A percentile compares a stretch with the other conserved stretches of the same genome.
Evolutionary conservation across 2,797 vertebrate genomes (phyloP).

Genomic region (Rhabdomys pumilio): DNA sequence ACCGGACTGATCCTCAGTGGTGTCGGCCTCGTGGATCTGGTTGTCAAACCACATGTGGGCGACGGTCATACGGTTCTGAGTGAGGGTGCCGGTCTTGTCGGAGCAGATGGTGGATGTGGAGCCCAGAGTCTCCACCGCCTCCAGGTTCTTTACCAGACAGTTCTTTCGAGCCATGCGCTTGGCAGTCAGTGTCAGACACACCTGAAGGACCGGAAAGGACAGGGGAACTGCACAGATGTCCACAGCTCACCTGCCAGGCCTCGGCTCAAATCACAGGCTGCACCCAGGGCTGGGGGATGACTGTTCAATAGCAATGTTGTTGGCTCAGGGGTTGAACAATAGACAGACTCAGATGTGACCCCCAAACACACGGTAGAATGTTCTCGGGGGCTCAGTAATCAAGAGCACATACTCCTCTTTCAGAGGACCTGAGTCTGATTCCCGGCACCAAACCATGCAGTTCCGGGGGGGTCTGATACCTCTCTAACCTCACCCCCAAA

Average conservation of each 20-base stretch:
- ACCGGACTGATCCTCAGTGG: slow-evolving; percentile 97
- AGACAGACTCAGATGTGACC: background rate
- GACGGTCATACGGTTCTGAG: slow-evolving; percentile 97
- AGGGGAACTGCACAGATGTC: fast-evolving
- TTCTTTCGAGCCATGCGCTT: slow-evolving; percentile 97
- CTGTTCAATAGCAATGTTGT: background rate
- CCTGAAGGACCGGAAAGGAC: slow-evolving; percentile 85
- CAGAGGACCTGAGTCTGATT: background rate
- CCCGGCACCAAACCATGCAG: background rate
- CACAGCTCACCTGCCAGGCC: background rate
- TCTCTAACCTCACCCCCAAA: background rate
- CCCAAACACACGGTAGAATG: background rate
- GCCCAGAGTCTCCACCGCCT: slow-evolving; percentile 96
- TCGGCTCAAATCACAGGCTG: background rate
- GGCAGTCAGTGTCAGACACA: slow-evolving; percentile 96
- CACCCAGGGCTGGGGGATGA: too few relatives aligned
- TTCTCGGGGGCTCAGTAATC: background rate
- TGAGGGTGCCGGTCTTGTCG: slow-evolving; percentile 96
- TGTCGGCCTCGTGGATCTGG: slow-evolving; percentile 97
- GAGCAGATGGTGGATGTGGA: slow-evolving; percentile 98
- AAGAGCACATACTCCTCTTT: background rate
- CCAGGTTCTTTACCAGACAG: slow-evolving; percentile 96
- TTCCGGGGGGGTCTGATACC: background rate
- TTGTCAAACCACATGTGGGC: slow-evolving; percentile 99
- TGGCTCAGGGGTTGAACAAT: background rate